These are phyloP conservation scores for Heliothis virescens DNA, from an alignment of 1,140 invertebrate species.

Conservation along the genomic window DNA sequence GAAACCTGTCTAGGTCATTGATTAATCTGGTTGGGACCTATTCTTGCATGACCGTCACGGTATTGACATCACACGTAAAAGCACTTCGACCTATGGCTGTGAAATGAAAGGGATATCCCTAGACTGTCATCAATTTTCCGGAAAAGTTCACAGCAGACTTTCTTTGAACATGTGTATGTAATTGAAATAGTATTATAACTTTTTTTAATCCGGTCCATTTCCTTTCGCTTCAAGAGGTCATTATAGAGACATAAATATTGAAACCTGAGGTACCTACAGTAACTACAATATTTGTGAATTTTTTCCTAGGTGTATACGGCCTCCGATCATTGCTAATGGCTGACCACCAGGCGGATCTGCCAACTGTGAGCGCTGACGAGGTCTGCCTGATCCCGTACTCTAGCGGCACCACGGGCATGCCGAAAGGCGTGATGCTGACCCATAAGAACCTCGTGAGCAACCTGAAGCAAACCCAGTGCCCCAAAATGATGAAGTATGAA, in stretches of 20 bases:
- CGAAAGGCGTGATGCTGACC: constrained; percentile 98
- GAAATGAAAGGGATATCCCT: not conserved
- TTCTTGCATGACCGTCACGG: not conserved
- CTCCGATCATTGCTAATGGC: constrained; percentile 86
- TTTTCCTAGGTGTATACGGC: constrained; percentile 80
- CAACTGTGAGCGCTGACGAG: constrained; percentile 75
- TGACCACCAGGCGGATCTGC: constrained; percentile 85
- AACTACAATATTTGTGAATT: not conserved
- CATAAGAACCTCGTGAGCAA: constrained; percentile 96
- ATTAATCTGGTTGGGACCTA: not conserved
- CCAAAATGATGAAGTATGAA: constrained; percentile 79
- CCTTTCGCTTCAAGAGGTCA: too few relatives aligned
- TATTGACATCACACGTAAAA: not conserved
- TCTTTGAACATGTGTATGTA: too few relatives aligned
- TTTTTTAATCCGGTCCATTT: too few relatives aligned
- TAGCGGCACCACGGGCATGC: constrained; percentile 98
- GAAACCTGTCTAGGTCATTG: not conserved
- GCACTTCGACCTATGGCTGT: not conserved
- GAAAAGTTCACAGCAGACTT: not conserved
- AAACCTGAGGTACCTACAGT: too few relatives aligned
- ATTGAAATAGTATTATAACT: too few relatives aligned
- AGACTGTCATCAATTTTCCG: not conserved
- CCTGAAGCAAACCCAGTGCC: constrained; percentile 86
- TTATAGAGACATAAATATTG: too few relatives aligned
- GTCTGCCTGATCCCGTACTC: constrained; percentile 90